A percentile compares a stretch with the other conserved stretches of the same genome.
These are phyloP conservation scores for Trimorus sp. DNA, from an alignment of 2,888 invertebrate genomes.

Conservation along the genomic window DNA sequence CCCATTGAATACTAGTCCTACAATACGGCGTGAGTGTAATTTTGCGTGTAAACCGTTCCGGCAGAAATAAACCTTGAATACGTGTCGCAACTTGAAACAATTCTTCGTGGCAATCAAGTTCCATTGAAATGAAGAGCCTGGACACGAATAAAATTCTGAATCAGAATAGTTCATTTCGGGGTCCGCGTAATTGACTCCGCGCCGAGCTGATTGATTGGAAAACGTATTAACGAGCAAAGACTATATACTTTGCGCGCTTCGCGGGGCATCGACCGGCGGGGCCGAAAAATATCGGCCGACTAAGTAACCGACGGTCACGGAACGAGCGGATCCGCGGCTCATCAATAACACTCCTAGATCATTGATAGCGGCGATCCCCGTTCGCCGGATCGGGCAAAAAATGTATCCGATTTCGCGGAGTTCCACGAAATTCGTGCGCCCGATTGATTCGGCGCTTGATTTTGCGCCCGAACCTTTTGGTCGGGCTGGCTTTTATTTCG, in stretches of 20 bases:
- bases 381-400: conserved; percentile 41
- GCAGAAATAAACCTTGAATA: conserved; percentile 58
- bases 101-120: conserved; percentile 62
- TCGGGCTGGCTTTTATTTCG: no score
- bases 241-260: conserved; percentile 39
- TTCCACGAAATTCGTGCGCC: conserved; percentile 6
- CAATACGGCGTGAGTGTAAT: conserved; percentile 51
- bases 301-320: conserved; percentile 30
- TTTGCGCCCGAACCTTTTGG: not conserved
- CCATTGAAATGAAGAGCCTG: conserved; percentile 58
- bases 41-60: conserved; percentile 59
- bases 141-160: conserved; percentile 53
- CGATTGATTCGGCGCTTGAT: not conserved
- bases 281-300: conserved; percentile 27
- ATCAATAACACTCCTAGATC: conserved; percentile 49
- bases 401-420: conserved; percentile 27
- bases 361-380: conserved; percentile 40
- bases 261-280: conserved; percentile 22
- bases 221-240: conserved; percentile 61
- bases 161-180: conserved; percentile 61
- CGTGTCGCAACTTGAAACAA: conserved; percentile 60
- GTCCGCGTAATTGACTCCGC: conserved; percentile 54
- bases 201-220: conserved; percentile 59
- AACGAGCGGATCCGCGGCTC: conserved; percentile 48
- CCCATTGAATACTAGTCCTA: conserved; percentile 44